phyloP scores from a whole-genome alignment of 2,797 vertebrate species.

The Gorsachius magnificus region DNA sequence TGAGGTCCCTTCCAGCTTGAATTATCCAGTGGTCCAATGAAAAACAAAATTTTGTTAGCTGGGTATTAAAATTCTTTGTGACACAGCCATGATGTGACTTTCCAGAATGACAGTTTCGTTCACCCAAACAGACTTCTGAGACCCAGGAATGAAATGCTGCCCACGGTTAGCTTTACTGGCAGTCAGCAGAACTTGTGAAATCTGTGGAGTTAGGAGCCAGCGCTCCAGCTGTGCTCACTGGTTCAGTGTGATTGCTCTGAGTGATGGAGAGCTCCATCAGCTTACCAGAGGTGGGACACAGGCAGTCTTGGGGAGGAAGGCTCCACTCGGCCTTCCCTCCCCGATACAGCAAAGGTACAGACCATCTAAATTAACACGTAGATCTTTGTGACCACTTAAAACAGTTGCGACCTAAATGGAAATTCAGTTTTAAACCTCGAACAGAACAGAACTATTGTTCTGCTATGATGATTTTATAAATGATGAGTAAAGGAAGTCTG shows the following conservation, averaged over 20 bases:
- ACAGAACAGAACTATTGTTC: not conserved
- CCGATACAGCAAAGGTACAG: not conserved
- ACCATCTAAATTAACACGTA: not conserved
- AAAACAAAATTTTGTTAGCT: not conserved
- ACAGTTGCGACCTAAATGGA: not conserved
- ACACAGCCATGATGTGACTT: fast-evolving
- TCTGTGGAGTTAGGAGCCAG: fast-evolving
- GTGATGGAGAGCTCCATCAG: not conserved
- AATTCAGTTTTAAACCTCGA: not conserved
- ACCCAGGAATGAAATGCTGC: not conserved
- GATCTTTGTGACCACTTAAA: not conserved
- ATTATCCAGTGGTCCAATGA: fast-evolving
- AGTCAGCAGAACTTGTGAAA: not conserved
- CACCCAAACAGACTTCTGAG: not conserved
- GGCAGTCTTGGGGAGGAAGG: not conserved
- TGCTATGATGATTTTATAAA: not conserved
- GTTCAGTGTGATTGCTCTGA: fast-evolving
- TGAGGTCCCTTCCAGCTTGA: not conserved
- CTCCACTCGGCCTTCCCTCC: not conserved
- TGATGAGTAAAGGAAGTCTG: too few species aligned
- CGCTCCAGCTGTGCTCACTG: not conserved
- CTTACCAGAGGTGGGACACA: not conserved
- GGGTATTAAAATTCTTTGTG: not conserved
- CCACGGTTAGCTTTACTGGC: not conserved
- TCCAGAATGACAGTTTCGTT: not conserved